Evolutionary conservation across 2,113 vertebrate species (phyloP).

Genomic region (Myxocyprinus asiaticus): DNA sequence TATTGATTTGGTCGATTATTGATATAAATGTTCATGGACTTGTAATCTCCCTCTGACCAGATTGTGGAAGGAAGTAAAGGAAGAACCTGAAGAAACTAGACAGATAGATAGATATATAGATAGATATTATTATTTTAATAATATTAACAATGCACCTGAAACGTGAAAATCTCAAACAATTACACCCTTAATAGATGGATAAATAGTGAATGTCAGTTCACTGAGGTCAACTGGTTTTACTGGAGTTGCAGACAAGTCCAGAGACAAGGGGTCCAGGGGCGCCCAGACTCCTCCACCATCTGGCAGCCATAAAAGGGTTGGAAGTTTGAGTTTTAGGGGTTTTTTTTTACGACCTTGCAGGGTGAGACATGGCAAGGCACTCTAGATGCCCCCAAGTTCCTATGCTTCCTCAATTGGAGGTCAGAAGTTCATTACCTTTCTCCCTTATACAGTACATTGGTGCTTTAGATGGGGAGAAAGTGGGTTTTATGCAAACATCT

Average conservation of each 20-base stretch:
- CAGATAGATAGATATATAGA: neutral
- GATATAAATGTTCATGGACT: slow-evolving; percentile 58
- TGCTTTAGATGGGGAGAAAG: slow-evolving; percentile 48
- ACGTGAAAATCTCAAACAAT: no score
- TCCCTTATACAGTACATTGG: slow-evolving; percentile 59
- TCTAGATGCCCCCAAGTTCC: slow-evolving; percentile 73
- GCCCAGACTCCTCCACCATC: slow-evolving; percentile 71
- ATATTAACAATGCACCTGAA: no score
- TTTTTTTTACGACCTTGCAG: slow-evolving; percentile 70
- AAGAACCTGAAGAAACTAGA: neutral
- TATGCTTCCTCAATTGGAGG: slow-evolving; percentile 72
- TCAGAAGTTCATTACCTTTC: slow-evolving; percentile 81
- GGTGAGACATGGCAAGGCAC: slow-evolving; percentile 68
- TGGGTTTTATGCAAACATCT: slow-evolving; percentile 18
- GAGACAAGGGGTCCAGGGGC: slow-evolving; percentile 62
- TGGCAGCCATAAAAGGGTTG: slow-evolving; percentile 75
- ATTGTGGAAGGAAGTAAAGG: no score
- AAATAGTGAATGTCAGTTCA: neutral
- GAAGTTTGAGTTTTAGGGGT: slow-evolving; percentile 67
- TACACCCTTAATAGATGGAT: no score
- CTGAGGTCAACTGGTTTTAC: slow-evolving; percentile 77
- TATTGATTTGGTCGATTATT: slow-evolving; percentile 63
- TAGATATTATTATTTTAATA: neutral
- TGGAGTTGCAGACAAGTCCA: slow-evolving; percentile 76
- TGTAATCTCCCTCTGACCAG: slow-evolving; percentile 57